Percentiles rank a stretch among this genome's conserved stretches.
Evolutionary conservation across 2,113 vertebrate genomes (phyloP).

Genomic region (Hemiprocne comata): DNA sequence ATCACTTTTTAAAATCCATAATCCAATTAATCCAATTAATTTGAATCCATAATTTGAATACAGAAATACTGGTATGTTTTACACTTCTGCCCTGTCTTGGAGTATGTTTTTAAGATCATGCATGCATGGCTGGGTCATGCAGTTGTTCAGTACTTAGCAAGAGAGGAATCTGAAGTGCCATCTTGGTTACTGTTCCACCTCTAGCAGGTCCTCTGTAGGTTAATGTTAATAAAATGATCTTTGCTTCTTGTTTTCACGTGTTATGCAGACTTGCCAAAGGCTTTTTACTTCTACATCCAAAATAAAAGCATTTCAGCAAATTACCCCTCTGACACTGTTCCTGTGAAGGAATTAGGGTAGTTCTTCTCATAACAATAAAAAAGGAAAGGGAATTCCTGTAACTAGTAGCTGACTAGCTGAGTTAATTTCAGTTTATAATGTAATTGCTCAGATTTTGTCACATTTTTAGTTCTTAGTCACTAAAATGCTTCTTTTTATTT

Average conservation of each 20-base stretch:
- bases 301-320: background rate
- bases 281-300: background rate
- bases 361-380: background rate
- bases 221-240: background rate
- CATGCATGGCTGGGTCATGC: background rate
- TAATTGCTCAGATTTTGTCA: background rate
- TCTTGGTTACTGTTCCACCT: background rate
- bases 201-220: background rate
- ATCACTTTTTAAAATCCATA: background rate
- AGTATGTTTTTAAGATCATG: background rate
- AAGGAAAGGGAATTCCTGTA: background rate
- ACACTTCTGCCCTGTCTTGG: background rate
- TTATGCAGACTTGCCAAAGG: background rate
- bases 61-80: background rate
- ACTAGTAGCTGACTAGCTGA: background rate
- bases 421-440: background rate
- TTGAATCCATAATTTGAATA: too few species aligned
- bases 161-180: background rate
- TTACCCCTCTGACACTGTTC: background rate
- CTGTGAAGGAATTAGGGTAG: background rate
- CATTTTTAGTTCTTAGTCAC: background rate
- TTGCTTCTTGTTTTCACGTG: background rate
- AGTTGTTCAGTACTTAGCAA: background rate
- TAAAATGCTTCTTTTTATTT: background rate
- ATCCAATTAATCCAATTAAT: too few species aligned